Base-by-base conservation (phyloP, 2,888 invertebrate species). In the Coenonympha arcania region DNA sequence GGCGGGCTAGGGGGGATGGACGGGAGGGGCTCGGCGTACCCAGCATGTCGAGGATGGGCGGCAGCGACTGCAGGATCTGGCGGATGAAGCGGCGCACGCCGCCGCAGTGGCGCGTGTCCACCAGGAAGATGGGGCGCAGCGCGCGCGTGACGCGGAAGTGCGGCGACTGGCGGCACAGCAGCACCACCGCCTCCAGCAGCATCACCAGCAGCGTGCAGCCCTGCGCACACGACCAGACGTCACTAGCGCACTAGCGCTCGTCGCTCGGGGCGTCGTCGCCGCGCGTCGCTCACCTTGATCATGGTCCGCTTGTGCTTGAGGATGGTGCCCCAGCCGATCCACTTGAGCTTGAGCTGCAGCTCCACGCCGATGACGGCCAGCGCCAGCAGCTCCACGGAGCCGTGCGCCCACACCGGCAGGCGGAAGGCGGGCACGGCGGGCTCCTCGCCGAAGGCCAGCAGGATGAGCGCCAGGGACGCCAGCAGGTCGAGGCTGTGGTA, bases 71-170 rank as follows among this genome's bases (percentile, higher is more conserved):
- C 52, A 95, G 80, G 59, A 95, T 94, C 80, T 95, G 94, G 57
- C 92, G 73, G 37, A 92, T 92, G 65, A 92, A 92, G 64, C 92
- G 76, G 34, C 92, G 71, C 8, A 95, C 93, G 1, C 93, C 93
- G 9, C 94, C 92, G 62, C 93, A 93, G 61, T 93, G 93, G 63
- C 93, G 89, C 33, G 95, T 95, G 77, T 95, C 95, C 40, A 95
- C 92, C 33, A 96, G 78, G 81, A 95, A 95, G 63, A 96, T 92
- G n/a, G 95, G 95, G 11, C 95, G 87, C 8, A 95, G 77, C 4
- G 95, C 94, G 54, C 95, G 85, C n/a, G 95, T 95, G 44, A 94
- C 94, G 0, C 96, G 88, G 76, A 95, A 93, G 80, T 96, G 95
- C 0, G 92, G 93, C 0, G 92, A 91, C 73, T 94, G 94, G 13